Base-by-base conservation (phyloP, 2,113 vertebrate species). In the Paedocypris sp. region DNA sequence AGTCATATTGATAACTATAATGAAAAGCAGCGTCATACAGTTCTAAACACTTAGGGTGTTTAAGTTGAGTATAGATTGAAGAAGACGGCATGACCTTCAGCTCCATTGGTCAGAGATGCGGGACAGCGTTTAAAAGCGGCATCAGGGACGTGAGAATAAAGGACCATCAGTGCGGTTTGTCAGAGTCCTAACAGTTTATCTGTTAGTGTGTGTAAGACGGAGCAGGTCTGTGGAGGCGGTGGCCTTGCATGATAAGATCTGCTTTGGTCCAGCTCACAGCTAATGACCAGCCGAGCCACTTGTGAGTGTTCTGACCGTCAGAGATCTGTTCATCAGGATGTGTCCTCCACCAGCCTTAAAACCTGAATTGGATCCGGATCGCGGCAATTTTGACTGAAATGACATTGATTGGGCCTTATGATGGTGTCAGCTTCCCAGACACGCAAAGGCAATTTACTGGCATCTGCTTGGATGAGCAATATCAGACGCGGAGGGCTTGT, bases 381-480 rank as follows among this genome's bases (percentile, higher is more conserved):
- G 75, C 54, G 71, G 43, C 63, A 49, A 69, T 64, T 51, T 58
- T 73, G 67, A 74, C 71, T 69, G 31, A 71, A 57, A 45, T 66
- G 54, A 54, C 76, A 82, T 86, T 62, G 58, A 83, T 81, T 71
- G 54, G 66, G 67, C 31, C 43, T 80, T 76, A 79, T 72, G 74
- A 73, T 58, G 56, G 54, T 26, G 49, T 51, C 41, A 25, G 33
- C 52, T 71, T 56, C 53, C 68, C 33, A 57, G 69, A 69, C 73
- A 73, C 60, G 62, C 72, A 50, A 59, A 70, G 62, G 75, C 77
- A 79, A 83, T 84, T 83, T 77, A 62, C 66, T 77, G 80, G 78
- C 52, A 79, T 80, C 66, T 74, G 73, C 75, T 68, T 74, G 67
- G 16, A 78, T 80, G 78, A 79, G 68, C 78, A 79, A 79, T 85